A percentile compares a stretch with the other conserved stretches of the same genome.
Conservation (phyloP, 2,888 invertebrate genomes). For the Xylophagus ater region DNA sequence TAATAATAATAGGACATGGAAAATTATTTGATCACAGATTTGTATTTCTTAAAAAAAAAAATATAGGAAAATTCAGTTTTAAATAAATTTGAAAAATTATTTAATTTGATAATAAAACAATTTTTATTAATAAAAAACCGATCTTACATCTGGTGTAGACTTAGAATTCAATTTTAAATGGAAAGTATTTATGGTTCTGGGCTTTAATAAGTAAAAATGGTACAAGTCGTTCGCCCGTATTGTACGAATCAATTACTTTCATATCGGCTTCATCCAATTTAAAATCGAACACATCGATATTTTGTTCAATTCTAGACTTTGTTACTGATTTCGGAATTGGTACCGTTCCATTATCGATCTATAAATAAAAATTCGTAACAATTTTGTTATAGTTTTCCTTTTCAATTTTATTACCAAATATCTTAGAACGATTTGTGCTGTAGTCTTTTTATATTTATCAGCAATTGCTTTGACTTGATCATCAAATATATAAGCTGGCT, state of each 20-base stretch:
- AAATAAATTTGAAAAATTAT: too few species aligned
- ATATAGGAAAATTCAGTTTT: too few species aligned
- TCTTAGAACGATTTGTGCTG: constrained; percentile 50
- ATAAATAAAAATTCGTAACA: constrained; percentile 42
- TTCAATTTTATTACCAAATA: constrained; percentile 57
- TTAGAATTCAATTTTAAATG: constrained; percentile 34
- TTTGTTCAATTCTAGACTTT: constrained; percentile 35
- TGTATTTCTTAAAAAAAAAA: too few species aligned
- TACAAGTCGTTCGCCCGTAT: constrained; percentile 33
- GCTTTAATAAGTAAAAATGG: constrained; percentile 17
- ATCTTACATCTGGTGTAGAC: too few species aligned
- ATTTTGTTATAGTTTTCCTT: constrained; percentile 45
- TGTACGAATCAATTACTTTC: constrained; percentile 40
- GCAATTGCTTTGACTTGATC: constrained; percentile 44
- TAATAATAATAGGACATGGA: too few species aligned
- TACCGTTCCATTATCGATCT: constrained; percentile 41
- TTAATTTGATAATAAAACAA: too few species aligned
- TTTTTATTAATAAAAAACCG: too few species aligned
- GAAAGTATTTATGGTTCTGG: constrained; percentile 35
- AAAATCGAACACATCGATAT: constrained; percentile 45
- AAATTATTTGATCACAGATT: too few species aligned
- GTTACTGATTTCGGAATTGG: constrained; percentile 44
- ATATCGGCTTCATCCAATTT: constrained; percentile 41
- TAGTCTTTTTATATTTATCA: constrained; percentile 50
- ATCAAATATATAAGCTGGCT: constrained; percentile 43